Evolutionary conservation across 1,140 invertebrate genomes (phyloP), one percentile per base, ranked within the genome.

Genomic region (Diorhabda sublineata): DNA sequence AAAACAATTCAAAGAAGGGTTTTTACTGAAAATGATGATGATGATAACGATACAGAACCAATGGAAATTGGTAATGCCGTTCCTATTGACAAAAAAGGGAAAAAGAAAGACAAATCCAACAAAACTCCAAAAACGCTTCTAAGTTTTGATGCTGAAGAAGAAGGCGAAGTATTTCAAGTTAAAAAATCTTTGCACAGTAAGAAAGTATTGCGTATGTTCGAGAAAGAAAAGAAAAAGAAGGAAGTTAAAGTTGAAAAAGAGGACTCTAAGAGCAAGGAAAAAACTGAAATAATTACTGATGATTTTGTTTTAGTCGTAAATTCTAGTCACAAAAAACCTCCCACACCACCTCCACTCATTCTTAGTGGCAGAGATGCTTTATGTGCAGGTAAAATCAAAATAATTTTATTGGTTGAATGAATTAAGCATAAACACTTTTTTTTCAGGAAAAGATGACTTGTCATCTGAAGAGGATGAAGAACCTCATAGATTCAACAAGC

Each of bases 181-280:
- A 97, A 95, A 81, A 97, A 97, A 83, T 97, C 95, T 6, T 94
- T 91, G 8, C 92, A 96, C 73, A 96, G 94, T 82, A 93, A 95
- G 81, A 90, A 92, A 81, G 87, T 97, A 64, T 91, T 92, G 81
- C 93, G 92, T 79, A 89, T 93, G 75, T 83, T 93, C 75, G 93
- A 96, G 79, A 93, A 91, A 81, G 92, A 95, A 77, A 83, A 85
- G 63, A 89, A 88, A 79, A 88, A 88, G 81, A 86, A 86, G 78
- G 87, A 88, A 82, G 81, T 78, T 42, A 82, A 82, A 73, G 67
- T 73, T 61, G 82, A 84, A 74, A 86, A 86, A 79, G 79, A 81
- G 71, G 82, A 83, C 69, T 80, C 82, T 56, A 80, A 82, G 79
- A 77, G 78, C 71, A 78, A 84, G 80, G 80, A 83, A 80, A 84